A percentile compares a stretch with the other conserved stretches of the same genome.
Conservation (phyloP, 2,113 vertebrate species). For the Pseudorectes ferrugineus region DNA sequence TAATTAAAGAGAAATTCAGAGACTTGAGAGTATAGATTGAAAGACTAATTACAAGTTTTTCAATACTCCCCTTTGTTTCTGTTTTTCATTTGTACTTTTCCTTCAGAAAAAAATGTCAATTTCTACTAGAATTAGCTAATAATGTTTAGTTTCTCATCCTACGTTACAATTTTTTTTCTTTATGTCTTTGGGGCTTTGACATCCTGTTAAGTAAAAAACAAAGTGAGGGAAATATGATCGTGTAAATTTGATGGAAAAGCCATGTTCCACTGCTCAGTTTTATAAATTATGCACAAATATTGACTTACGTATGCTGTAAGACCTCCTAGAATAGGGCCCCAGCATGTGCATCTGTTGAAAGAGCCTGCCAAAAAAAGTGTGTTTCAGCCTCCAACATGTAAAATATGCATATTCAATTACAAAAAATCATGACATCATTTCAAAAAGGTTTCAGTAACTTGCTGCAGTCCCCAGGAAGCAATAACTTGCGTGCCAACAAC, state of each 20-base stretch:
- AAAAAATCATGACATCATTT: constrained; percentile 57
- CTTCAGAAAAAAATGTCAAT: background rate
- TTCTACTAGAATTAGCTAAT: background rate
- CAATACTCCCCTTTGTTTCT: constrained; percentile 2
- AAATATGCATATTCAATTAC: constrained; percentile 60
- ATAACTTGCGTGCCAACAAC: background rate
- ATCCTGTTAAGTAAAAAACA: background rate
- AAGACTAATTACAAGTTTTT: constrained; percentile 43
- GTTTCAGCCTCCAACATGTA: constrained; percentile 35
- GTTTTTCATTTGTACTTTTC: background rate
- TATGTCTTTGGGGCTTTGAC: background rate
- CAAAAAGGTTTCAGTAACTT: constrained; percentile 33
- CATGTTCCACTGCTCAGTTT: background rate
- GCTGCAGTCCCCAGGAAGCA: constrained; percentile 2
- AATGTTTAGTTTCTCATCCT: background rate
- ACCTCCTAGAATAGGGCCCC: constrained; percentile 31
- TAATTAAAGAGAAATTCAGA: constrained; percentile 36
- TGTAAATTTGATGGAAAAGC: constrained; percentile 51
- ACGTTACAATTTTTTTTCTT: background rate
- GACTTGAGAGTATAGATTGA: background rate
- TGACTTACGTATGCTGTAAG: constrained; percentile 30
- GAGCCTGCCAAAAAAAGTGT: constrained; percentile 41
- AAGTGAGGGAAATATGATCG: background rate
- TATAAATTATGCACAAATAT: constrained; percentile 60
- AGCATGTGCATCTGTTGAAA: constrained; percentile 33